A percentile compares a stretch with the other conserved stretches of the same genome.
These are phyloP conservation scores for Unio delphinus DNA, from an alignment of 2,888 invertebrate genomes.

Conservation along the genomic window DNA sequence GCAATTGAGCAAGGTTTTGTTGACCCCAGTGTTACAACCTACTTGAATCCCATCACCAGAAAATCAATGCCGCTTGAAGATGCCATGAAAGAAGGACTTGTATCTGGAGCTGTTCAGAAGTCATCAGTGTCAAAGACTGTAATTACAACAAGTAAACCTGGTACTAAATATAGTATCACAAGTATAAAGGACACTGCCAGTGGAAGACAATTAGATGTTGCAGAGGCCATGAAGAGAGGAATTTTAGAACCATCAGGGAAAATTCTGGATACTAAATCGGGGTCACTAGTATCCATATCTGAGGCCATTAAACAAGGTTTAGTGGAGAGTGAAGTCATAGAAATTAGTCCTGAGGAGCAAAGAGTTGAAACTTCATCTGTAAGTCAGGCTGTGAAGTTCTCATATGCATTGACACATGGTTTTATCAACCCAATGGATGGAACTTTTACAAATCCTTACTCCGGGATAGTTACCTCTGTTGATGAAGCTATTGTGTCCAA, in stretches of 20 bases:
- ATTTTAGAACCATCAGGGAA: conserved; percentile 81
- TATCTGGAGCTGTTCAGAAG: conserved; percentile 86
- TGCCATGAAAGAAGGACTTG: conserved; percentile 84
- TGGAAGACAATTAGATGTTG: conserved; percentile 81
- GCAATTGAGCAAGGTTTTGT: conserved; percentile 86
- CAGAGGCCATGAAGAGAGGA: conserved; percentile 88
- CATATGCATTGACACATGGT: conserved; percentile 85
- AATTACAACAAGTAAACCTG: conserved; percentile 42
- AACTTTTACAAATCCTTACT: conserved; percentile 83
- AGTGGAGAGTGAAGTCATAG: conserved; percentile 73
- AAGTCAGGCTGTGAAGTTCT: conserved; percentile 71
- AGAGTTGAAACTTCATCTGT: conserved; percentile 72
- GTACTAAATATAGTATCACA: conserved; percentile 54
- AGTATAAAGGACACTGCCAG: conserved; percentile 84
- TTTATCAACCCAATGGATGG: conserved; percentile 73
- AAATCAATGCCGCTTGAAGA: conserved; percentile 85
- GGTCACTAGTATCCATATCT: conserved; percentile 85
- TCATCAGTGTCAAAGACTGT: conserved; percentile 51
- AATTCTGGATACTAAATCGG: conserved; percentile 85
- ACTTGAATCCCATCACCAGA: conserved; percentile 81
- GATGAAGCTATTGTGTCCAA: conserved; percentile 78
- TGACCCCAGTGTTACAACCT: conserved; percentile 87
- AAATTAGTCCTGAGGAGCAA: conserved; percentile 17
- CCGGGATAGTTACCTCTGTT: conserved; percentile 87
- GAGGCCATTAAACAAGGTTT: conserved; percentile 92